A percentile compares a stretch with the other conserved stretches of the same genome.
phyloP scores from a whole-genome alignment of 2,797 vertebrate genomes.

The Pelodytes ibericus region DNA sequence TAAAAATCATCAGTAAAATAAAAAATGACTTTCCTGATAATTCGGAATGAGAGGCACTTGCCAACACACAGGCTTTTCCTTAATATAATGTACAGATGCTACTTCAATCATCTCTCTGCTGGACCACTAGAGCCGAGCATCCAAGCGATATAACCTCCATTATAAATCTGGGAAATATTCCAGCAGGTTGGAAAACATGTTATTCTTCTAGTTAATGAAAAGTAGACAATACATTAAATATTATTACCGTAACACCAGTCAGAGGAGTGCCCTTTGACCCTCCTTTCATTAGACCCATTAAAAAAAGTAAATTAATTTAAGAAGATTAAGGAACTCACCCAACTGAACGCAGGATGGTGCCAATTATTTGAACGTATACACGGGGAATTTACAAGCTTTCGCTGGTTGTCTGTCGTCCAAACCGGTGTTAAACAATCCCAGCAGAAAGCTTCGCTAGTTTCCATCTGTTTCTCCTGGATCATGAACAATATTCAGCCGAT shows the following conservation, averaged over 20 bases:
- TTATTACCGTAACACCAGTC: not conserved
- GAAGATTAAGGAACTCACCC: not conserved
- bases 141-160: not conserved
- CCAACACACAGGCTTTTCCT: not conserved
- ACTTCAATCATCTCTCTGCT: too few relatives aligned
- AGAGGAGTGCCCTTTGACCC: not conserved
- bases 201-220: conserved; percentile 1
- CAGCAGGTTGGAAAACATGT: not conserved
- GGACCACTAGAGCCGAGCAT: not conserved
- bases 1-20: too few relatives aligned
- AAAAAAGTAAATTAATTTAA: not conserved
- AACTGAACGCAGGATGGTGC: not conserved
- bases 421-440: not conserved
- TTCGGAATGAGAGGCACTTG: too few relatives aligned
- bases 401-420: too few relatives aligned
- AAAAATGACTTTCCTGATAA: too few relatives aligned
- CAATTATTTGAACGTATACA: not conserved
- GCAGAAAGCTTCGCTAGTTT: not conserved
- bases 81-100: not conserved
- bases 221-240: not conserved
- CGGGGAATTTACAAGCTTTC: not conserved
- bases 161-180: not conserved
- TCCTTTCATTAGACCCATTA: not conserved
- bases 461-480: not conserved
- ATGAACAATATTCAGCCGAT: too few relatives aligned